Percentiles rank a stretch among this genome's conserved stretches.
phyloP scores from a whole-genome alignment of 2,888 invertebrate genomes.

The Lasioglossum figueresi region DNA sequence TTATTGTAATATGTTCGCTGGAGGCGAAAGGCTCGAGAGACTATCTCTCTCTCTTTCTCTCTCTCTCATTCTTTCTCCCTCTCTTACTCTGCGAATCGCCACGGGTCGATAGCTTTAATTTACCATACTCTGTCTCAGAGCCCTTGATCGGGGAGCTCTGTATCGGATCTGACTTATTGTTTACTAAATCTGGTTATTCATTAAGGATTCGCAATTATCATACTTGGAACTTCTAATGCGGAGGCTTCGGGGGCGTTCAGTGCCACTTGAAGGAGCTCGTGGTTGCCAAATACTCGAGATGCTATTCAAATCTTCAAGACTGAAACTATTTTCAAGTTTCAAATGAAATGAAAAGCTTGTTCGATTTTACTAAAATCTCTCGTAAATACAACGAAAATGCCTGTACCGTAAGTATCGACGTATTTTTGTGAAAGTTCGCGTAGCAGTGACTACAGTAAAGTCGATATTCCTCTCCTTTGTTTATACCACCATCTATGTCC shows the following conservation, averaged over 20 bases:
- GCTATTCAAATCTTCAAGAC: background rate
- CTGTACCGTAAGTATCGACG: too few species aligned
- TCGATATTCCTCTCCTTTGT: too few species aligned
- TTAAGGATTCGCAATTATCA: background rate
- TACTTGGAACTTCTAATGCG: background rate
- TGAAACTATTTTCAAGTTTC: background rate
- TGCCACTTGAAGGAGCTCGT: background rate
- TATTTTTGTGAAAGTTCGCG: too few species aligned
- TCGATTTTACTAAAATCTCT: too few species aligned
- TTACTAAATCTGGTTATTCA: conserved; percentile 5
- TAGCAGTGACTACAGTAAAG: too few species aligned
- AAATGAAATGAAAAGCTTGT: background rate
- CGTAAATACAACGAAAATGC: too few species aligned
- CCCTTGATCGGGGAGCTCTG: background rate
- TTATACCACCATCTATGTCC: too few species aligned
- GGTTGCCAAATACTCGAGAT: background rate
- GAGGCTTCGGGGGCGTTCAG: background rate
- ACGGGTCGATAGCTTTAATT: conserved; percentile 23
- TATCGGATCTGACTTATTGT: background rate
- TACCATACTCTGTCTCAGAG: background rate
- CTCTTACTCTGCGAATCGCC: background rate
- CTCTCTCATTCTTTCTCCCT: background rate
- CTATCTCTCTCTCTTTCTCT: background rate
- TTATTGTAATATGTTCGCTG: conserved; percentile 51
- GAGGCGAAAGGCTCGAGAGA: background rate